A percentile compares a stretch with the other conserved stretches of the same genome.
Evolutionary conservation across 2,888 invertebrate genomes (phyloP).

Genomic region (Argyresthia albistria): DNA sequence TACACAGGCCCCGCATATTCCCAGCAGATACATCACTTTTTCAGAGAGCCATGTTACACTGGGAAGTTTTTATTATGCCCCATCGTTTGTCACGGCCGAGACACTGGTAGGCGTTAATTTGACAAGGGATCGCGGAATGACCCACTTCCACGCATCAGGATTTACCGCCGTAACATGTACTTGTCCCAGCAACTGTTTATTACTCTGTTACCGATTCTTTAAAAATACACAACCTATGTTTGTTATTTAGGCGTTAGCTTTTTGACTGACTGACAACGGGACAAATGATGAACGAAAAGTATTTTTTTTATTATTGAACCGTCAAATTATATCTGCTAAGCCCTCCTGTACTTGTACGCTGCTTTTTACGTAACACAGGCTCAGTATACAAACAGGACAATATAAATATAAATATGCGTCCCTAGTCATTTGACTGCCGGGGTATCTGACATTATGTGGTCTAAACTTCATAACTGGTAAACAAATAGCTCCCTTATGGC

Average conservation of each 20-base stretch:
- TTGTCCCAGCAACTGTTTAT: no score
- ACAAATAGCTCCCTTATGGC: constrained; percentile 46
- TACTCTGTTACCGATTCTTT: no score
- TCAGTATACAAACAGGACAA: no score
- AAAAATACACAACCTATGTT: no score
- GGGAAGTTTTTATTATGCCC: constrained; percentile 6
- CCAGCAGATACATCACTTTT: constrained; percentile 1
- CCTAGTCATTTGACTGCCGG: constrained; percentile 5
- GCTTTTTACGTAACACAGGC: no score
- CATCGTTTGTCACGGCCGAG: constrained; percentile 54
- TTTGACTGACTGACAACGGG: no score
- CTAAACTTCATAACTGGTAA: constrained; percentile 51
- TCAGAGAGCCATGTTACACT: not conserved
- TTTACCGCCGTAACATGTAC: not conserved
- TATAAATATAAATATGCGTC: no score
- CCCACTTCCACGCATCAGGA: constrained; percentile 32
- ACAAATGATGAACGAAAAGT: no score
- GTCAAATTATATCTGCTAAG: no score
- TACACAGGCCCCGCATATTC: not conserved
- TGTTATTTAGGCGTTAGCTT: no score
- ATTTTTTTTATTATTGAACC: no score
- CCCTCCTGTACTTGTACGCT: no score
- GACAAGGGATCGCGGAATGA: constrained; percentile 60
- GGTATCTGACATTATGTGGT: constrained; percentile 30
- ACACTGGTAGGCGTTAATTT: constrained; percentile 65